Conservation (phyloP, 2,797 vertebrate species). For the Crax fasciolata region DNA sequence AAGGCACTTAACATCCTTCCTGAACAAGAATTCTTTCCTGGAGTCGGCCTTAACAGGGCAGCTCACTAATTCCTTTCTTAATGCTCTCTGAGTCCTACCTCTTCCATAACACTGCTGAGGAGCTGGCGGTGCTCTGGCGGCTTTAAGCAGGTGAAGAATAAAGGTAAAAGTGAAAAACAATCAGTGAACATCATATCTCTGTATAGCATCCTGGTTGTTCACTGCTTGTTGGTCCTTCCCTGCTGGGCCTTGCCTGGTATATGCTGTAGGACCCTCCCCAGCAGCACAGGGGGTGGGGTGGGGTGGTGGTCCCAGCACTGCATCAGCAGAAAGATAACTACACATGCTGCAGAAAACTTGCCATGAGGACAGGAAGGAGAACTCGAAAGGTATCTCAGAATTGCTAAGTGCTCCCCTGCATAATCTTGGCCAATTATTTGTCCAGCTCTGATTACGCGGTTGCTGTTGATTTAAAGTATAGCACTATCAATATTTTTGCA, state of each 20-base stretch:
- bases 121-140: not conserved
- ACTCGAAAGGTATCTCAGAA: not conserved
- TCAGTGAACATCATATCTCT: accelerated
- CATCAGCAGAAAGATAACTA: not conserved
- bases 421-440: not conserved
- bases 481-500: not conserved
- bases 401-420: not conserved
- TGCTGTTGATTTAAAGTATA: conserved; percentile 10
- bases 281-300: not conserved
- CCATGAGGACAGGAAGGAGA: accelerated
- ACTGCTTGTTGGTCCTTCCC: not conserved
- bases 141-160: not conserved
- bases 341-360: accelerated
- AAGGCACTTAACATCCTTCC: not conserved
- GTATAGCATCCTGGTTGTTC: not conserved
- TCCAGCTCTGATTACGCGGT: not conserved
- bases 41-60: not conserved
- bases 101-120: not conserved
- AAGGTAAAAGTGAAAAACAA: not conserved
- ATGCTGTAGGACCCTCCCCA: not conserved
- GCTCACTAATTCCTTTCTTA: not conserved
- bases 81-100: not conserved
- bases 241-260: not conserved
- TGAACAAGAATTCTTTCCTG: not conserved
- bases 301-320: not conserved